phyloP scores from a whole-genome alignment of 2,888 invertebrate genomes.

The Meliscaeva auricollis region DNA sequence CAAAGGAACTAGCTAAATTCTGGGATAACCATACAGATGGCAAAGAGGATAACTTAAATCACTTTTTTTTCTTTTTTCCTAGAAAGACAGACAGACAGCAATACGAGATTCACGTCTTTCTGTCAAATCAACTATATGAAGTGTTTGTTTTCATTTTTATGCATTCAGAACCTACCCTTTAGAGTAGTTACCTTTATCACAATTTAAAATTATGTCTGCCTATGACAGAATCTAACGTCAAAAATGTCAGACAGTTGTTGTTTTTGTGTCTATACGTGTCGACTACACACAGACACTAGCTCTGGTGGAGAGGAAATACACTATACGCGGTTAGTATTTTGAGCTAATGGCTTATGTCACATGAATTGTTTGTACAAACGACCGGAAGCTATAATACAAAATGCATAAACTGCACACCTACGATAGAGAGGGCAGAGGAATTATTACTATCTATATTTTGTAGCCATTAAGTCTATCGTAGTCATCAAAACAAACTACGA shows the following conservation, averaged over 20 bases:
- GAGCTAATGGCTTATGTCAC: constrained; percentile 51
- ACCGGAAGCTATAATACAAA: constrained; percentile 69
- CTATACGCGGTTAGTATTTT: constrained; percentile 17
- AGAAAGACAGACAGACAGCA: too few species aligned
- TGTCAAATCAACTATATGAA: too few species aligned
- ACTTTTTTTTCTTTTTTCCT: too few species aligned
- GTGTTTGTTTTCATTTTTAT: too few species aligned
- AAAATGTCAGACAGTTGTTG: constrained; percentile 49
- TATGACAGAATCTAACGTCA: constrained; percentile 54
- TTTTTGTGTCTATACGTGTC: neutral
- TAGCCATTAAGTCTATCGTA: neutral
- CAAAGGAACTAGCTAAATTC: too few species aligned
- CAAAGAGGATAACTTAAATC: too few species aligned
- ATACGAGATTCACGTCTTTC: too few species aligned
- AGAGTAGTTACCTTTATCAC: neutral
- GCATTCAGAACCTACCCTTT: neutral
- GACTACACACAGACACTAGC: too few species aligned
- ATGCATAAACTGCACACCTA: constrained; percentile 60
- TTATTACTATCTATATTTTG: neutral
- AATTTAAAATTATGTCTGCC: neutral
- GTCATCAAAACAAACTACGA: neutral
- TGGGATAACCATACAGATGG: too few species aligned
- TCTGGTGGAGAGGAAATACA: neutral
- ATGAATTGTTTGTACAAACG: constrained; percentile 37
- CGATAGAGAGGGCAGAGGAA: neutral